These are phyloP conservation scores for Hypsopygia costalis DNA, from an alignment of 2,888 invertebrate genomes.

Conservation along the genomic window DNA sequence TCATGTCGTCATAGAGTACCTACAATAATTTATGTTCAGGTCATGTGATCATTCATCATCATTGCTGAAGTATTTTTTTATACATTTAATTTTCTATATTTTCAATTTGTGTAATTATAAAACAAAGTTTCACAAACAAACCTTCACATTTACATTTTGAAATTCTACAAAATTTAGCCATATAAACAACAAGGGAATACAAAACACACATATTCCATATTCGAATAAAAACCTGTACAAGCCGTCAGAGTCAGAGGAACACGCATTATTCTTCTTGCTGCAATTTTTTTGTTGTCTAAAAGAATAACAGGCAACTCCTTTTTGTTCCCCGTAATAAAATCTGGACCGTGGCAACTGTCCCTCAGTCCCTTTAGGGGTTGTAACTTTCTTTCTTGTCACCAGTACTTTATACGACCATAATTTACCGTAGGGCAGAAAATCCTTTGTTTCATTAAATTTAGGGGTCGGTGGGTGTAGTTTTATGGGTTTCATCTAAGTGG, in stretches of 20 bases:
- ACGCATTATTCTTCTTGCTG: conserved; percentile 31
- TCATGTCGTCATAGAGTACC: too few species aligned
- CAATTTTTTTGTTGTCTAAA: conserved; percentile 46
- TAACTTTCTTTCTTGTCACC: conserved; percentile 66
- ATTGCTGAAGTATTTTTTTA: too few species aligned
- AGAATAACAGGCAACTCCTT: conserved; percentile 46
- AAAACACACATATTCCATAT: conserved; percentile 6
- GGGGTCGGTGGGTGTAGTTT: conserved; percentile 32
- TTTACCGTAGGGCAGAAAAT: conserved; percentile 46
- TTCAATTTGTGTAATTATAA: too few species aligned
- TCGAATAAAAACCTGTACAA: conserved; percentile 16
- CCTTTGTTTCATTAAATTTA: conserved; percentile 60
- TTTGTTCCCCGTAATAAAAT: conserved; percentile 65
- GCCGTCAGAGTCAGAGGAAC: conserved; percentile 13
- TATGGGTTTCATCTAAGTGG: conserved; percentile 27
- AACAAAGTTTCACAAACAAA: too few species aligned
- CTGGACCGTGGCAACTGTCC: conserved; percentile 38
- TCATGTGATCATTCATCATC: too few species aligned
- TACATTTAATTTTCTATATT: too few species aligned
- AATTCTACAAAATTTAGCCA: not conserved
- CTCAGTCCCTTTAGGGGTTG: conserved; percentile 57
- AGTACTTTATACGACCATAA: conserved; percentile 66
- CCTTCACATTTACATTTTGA: too few species aligned
- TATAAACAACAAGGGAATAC: not conserved
- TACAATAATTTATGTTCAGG: too few species aligned